Evolutionary conservation across 2,888 invertebrate species (phyloP).

Genomic region (Nephrocerus scutellatus): DNA sequence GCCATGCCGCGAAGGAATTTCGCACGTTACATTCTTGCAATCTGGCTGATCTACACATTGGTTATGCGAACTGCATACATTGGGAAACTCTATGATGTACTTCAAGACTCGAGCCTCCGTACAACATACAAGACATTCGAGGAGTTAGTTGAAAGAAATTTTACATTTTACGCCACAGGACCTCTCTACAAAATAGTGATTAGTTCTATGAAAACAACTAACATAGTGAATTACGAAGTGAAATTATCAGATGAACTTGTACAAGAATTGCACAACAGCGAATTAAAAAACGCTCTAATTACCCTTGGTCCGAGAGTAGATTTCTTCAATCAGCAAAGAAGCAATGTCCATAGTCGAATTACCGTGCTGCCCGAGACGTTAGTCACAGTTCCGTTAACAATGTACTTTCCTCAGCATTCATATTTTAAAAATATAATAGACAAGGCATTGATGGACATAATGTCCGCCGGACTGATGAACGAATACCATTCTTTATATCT

Average conservation of each 20-base stretch:
- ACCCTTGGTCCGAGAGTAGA: not conserved
- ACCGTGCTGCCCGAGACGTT: conserved; percentile 7
- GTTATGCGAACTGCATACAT: conserved; percentile 19
- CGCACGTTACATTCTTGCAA: conserved; percentile 18
- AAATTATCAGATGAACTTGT: too few species aligned
- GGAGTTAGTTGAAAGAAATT: conserved; percentile 20
- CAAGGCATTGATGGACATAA: conserved; percentile 4
- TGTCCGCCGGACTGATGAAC: conserved; percentile 10
- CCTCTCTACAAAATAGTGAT: too few species aligned
- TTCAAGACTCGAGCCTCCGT: conserved; percentile 14
- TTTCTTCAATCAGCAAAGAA: not conserved
- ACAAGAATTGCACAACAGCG: too few species aligned
- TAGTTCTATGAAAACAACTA: conserved; percentile 14
- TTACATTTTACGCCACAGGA: conserved; percentile 27
- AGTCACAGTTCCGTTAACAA: conserved; percentile 6
- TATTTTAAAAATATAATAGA: conserved; percentile 7
- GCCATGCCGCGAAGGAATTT: conserved; percentile 16
- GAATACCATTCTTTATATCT: conserved; percentile 26
- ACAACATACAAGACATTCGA: conserved; percentile 4
- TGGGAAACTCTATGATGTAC: conserved; percentile 15
- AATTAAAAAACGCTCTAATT: conserved; percentile 3
- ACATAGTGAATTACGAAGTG: not conserved
- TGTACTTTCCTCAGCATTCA: conserved; percentile 16
- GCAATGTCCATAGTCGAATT: not conserved
- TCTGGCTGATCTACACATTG: conserved; percentile 19